These are phyloP conservation scores for Platygyra sinensis DNA, from an alignment of 64 coral and sea anemone genomes.

Conservation along the genomic window DNA sequence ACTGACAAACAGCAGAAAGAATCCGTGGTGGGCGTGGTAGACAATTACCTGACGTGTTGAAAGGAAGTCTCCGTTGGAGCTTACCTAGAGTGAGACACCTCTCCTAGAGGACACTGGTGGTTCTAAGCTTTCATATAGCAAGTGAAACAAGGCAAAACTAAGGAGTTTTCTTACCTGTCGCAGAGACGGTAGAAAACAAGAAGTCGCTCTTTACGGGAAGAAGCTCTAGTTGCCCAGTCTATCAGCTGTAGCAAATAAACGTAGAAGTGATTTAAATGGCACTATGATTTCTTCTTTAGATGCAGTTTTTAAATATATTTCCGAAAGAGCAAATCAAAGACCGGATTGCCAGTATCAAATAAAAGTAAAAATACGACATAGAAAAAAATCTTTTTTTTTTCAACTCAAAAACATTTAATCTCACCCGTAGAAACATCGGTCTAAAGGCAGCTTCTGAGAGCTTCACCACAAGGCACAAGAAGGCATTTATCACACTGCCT, in stretches of 20 bases:
- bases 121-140: not conserved
- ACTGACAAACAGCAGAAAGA: too few species aligned
- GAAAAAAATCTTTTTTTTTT: not conserved
- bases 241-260: conserved; percentile 63
- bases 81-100: too few species aligned
- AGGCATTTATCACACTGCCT: conserved; percentile 61
- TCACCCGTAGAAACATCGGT: conserved; percentile 95
- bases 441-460: conserved; percentile 91
- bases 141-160: too few species aligned
- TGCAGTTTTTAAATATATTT: too few species aligned
- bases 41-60: too few species aligned
- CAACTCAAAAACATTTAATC: not conserved
- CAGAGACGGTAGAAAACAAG: conserved; percentile 90
- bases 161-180: conserved; percentile 58
- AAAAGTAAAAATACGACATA: too few species aligned
- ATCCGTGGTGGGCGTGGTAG: too few species aligned
- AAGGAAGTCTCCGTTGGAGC: too few species aligned
- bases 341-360: too few species aligned
- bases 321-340: too few species aligned
- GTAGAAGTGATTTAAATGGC: too few species aligned
- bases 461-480: conserved; percentile 84
- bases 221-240: conserved; percentile 89
- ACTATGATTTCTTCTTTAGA: not conserved
- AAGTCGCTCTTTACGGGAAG: conserved; percentile 53
- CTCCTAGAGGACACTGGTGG: too few species aligned